Evolutionary conservation across 2,888 invertebrate genomes (phyloP).

Genomic region (Drosophila acutilabella): DNA sequence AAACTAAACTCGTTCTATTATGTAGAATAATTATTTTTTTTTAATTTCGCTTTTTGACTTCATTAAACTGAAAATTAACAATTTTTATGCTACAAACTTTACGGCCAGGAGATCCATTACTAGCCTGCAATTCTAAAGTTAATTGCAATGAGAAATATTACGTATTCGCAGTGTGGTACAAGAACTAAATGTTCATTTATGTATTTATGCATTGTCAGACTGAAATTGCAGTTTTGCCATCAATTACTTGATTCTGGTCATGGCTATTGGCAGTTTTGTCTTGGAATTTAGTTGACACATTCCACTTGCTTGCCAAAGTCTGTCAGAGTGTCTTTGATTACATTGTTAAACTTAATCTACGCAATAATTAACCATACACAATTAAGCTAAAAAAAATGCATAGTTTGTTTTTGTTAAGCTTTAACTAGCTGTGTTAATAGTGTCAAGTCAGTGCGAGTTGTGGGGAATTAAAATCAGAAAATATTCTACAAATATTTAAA

Average conservation of each 20-base stretch:
- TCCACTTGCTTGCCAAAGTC: not conserved
- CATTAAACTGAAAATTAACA: constrained; percentile 55
- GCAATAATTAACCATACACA: not conserved
- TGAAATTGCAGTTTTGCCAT: not conserved
- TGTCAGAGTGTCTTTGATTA: constrained; percentile 1
- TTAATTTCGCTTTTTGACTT: constrained; percentile 42
- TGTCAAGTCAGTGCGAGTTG: no score
- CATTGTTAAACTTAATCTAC: not conserved
- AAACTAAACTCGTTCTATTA: constrained; percentile 7
- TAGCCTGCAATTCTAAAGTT: constrained; percentile 34
- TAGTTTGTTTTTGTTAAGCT: not conserved
- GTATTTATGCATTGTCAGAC: no score
- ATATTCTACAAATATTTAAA: no score
- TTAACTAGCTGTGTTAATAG: not conserved
- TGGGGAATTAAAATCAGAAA: no score
- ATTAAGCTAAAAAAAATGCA: not conserved
- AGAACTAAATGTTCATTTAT: no score
- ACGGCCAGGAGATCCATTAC: constrained; percentile 54
- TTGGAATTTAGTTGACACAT: constrained; percentile 2
- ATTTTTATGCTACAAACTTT: constrained; percentile 23
- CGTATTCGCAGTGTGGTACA: constrained; percentile 22
- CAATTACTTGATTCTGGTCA: constrained; percentile 16
- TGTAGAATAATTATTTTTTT: constrained; percentile 19
- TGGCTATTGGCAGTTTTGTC: not conserved
- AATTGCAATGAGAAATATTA: constrained; percentile 48